Conservation (phyloP, 2,113 vertebrate species). For the Anser cygnoides region DNA sequence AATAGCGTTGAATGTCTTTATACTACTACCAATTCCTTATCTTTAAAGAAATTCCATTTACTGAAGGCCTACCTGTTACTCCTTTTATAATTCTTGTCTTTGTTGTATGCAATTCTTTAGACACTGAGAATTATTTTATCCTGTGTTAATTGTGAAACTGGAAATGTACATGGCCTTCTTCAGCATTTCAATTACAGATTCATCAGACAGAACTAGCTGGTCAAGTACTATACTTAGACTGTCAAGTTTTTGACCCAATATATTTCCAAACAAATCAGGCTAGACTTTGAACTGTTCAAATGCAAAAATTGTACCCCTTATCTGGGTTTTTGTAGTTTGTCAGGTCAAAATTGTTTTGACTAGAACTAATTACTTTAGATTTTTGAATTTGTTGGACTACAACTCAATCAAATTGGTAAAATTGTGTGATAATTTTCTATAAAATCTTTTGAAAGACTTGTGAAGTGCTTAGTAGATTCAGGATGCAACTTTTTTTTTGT, state of each 20-base stretch:
- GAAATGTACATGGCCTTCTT: background rate
- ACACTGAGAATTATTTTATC: background rate
- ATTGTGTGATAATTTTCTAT: background rate
- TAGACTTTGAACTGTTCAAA: background rate
- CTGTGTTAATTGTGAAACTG: background rate
- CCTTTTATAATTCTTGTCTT: background rate
- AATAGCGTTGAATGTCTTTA: background rate
- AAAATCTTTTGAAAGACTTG: background rate
- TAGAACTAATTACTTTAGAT: background rate
- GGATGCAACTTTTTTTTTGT: background rate
- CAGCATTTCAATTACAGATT: background rate
- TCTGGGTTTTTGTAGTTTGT: background rate
- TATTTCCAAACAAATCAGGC: background rate
- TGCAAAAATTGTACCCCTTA: fast-evolving
- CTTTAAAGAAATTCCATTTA: background rate
- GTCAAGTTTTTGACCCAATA: background rate
- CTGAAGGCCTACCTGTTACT: background rate
- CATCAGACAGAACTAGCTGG: background rate
- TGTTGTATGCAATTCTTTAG: background rate
- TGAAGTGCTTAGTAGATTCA: background rate
- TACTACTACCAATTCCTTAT: background rate
- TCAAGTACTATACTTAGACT: background rate
- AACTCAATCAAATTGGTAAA: background rate
- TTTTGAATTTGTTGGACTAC: background rate
- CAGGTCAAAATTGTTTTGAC: background rate